Base-by-base conservation (phyloP, 2,888 invertebrate species). In the Scelioninae gen. 1 region DNA sequence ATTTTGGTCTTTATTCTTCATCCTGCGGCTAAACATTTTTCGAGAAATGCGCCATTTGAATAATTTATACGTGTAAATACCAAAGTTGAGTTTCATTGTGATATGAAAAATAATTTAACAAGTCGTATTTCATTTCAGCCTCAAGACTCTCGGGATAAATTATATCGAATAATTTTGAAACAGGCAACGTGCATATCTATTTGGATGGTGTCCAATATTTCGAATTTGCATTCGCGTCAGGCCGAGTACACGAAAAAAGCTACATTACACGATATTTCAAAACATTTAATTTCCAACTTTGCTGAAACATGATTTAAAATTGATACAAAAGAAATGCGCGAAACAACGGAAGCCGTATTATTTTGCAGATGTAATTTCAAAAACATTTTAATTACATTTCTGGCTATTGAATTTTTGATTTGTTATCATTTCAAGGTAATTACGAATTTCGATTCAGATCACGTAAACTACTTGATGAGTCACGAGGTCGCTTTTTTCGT, bases 161-260 rank as follows among this genome's bases (percentile, higher is more conserved):
- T 75, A 58, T 58, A 45, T 75, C 58, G 69, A 75, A 81, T 81
- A 75, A 81, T 81, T 75, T 75, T 43, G 69, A 69, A 75, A 69
- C 81, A 75, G 75, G 63, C 81, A 81, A 47, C 81, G 69, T 81
- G 81, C 75, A 69, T 69, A 80, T 75, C 75, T 75, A 63, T 63
- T 81, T 81, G 81, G 81, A 81, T 38, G 62, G 31, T 15, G 63
- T 81, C 81, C 81, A 75, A 81, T 58, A 75, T 51, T 75, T 63
- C 43, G 38, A 65, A 81, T 81, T 75, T 75, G 81, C 75, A 81
- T 81, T 75, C 63, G 63, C 58, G 56, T 63, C 58, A 40, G 56
- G 16, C 32, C 40, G 49, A 53, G 45, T 13, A 47, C 63, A 76
- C 75, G 75, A 78, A 78, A 79, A 78, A 79, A 83, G 23, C 53